phyloP scores from a whole-genome alignment of 2,113 vertebrate genomes.

The Oophaga pumilio region DNA sequence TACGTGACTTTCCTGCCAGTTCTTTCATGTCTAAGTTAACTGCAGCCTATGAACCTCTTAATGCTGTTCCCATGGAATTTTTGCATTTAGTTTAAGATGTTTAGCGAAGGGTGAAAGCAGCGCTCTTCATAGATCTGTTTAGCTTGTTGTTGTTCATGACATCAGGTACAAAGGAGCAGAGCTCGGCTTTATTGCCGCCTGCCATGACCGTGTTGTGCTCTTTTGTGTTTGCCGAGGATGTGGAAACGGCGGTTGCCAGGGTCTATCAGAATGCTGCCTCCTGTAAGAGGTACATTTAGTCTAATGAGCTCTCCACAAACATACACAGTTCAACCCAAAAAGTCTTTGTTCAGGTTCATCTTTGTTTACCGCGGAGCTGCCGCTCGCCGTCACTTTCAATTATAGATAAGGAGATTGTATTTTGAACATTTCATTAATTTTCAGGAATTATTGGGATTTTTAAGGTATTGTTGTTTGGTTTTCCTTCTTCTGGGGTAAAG shows the following conservation, averaged over 20 bases:
- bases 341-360: background rate
- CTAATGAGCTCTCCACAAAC: background rate
- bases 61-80: background rate
- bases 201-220: background rate
- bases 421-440: background rate
- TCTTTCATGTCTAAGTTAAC: background rate
- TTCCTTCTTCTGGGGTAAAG: background rate
- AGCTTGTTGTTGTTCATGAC: constrained; percentile 10
- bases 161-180: background rate
- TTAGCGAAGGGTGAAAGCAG: background rate
- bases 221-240: background rate
- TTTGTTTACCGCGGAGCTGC: background rate
- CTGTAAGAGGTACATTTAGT: constrained; percentile 1
- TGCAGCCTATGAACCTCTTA: background rate
- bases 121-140: background rate
- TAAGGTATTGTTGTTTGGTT: background rate
- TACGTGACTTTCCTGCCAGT: background rate
- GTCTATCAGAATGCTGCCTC: background rate
- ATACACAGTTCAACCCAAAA: background rate
- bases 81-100: background rate
- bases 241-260: background rate
- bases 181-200: background rate
- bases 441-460: background rate
- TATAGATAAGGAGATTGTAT: background rate
- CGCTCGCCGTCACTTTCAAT: background rate